Evolutionary conservation across 2,113 vertebrate genomes (phyloP).

Genomic region (Tautogolabrus adspersus): DNA sequence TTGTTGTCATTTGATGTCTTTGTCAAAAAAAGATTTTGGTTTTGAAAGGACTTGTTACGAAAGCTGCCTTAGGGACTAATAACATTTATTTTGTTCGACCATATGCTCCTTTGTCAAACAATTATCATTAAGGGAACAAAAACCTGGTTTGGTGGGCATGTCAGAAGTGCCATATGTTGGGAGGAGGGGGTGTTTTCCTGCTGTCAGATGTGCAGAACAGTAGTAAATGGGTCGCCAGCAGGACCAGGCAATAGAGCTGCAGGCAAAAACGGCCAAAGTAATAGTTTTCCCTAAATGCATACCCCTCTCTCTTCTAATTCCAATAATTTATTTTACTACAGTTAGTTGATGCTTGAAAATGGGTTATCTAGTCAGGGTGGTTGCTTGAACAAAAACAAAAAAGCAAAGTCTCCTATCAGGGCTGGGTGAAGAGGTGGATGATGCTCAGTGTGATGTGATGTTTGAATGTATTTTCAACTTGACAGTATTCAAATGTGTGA

Average conservation of each 20-base stretch:
- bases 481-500: neutral
- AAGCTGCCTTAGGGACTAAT: constrained; percentile 20
- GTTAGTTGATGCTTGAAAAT: neutral
- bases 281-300: neutral
- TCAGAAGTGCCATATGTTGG: constrained; percentile 60
- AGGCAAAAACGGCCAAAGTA: constrained; percentile 8
- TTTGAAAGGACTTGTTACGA: neutral
- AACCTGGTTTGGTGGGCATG: constrained; percentile 45
- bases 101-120: constrained; percentile 55
- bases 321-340: neutral
- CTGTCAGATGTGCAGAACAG: constrained; percentile 51
- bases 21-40: constrained; percentile 7
- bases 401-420: no score
- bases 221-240: constrained; percentile 53
- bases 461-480: neutral
- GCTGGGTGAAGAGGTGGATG: neutral
- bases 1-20: constrained; percentile 14
- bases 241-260: constrained; percentile 20
- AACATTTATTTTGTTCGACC: constrained; percentile 30
- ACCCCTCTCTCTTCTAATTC: neutral
- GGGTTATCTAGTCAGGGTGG: neutral
- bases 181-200: neutral
- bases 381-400: no score
- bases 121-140: constrained; percentile 48
- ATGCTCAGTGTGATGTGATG: neutral